Base-by-base conservation (phyloP, 1,140 invertebrate species). In the Wasmannia auropunctata region DNA sequence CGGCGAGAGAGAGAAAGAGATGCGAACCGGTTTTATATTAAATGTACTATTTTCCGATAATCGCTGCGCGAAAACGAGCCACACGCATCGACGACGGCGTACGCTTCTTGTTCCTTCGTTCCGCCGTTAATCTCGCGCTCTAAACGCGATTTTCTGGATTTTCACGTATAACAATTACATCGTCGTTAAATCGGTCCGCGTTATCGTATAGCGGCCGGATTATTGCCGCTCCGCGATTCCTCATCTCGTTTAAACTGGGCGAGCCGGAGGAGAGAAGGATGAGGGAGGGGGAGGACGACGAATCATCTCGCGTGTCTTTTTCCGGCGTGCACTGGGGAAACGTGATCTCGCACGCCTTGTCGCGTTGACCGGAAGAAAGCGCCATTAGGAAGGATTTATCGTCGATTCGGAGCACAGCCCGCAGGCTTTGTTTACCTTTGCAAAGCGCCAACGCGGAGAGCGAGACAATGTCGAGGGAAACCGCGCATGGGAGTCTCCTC, bases 351-450 rank as follows among this genome's bases (percentile, higher is more conserved):
- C 37, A 19, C n/a, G 16, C 51, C 37, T 54, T 51, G 77, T 81
- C 63, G 77, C 49, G 22, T 22, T 81, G 79, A 72, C 65, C 79
- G 79, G 79, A 83, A 83, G 79, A 83, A 74, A n/a, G 19, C n/a
- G 51, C 79, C 79, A 83, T 83, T 72, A 74, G 69, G n/a, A 49
- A 51, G n/a, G 83, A 76, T 85, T 85, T 77, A 85, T 75, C 43
- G 74, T 7, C 43, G 37, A 63, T 85, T 56, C 46, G 16, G n/a
- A 16, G 37, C 43, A n/a, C n/a, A 37, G 43, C 37, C 70, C 74
- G 56, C 83, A 19, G 56, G 72, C 83, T 63, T 63, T 76, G 46
- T 85, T 85, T 85, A 79, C 72, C n/a, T 11, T 62, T 79, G 49
- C 83, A 75, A 85, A 75, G 72, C 56, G 43, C 31, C 72, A 54